Evolutionary conservation across 2,797 vertebrate genomes (phyloP).

Genomic region (Molossus molossus): DNA sequence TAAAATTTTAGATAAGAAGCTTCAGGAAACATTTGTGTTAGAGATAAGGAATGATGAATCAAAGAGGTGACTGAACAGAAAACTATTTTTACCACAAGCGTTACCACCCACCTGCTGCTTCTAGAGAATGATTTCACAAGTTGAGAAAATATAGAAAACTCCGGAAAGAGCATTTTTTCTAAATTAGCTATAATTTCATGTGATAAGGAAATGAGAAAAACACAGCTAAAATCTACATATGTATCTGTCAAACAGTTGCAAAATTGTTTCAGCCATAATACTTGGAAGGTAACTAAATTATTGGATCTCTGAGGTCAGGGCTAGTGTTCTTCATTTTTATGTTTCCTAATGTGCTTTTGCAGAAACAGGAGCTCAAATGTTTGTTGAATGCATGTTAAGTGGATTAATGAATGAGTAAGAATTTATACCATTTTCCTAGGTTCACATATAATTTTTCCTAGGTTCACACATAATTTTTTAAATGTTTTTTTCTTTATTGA

Average conservation of each 20-base stretch:
- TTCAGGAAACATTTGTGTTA: conserved; percentile 74
- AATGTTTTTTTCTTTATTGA: no score
- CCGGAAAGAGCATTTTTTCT: conserved; percentile 79
- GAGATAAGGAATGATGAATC: conserved; percentile 81
- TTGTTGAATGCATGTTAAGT: conserved; percentile 39
- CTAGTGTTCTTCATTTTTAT: not conserved
- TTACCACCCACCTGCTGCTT: conserved; percentile 72
- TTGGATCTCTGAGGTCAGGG: not conserved
- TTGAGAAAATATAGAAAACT: conserved; percentile 73
- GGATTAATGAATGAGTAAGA: conserved; percentile 30
- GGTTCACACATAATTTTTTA: not conserved
- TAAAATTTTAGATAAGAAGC: conserved; percentile 84
- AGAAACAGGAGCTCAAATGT: conserved; percentile 42
- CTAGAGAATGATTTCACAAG: conserved; percentile 77
- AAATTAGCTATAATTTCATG: conserved; percentile 84
- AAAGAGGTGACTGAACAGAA: conserved; percentile 82
- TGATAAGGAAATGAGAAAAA: conserved; percentile 51
- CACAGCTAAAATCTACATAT: conserved; percentile 20
- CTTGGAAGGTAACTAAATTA: conserved; percentile 36
- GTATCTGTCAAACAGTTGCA: conserved; percentile 24
- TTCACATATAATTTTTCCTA: not conserved
- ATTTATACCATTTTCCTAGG: not conserved
- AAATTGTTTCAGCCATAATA: conserved; percentile 9
- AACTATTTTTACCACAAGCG: conserved; percentile 81
- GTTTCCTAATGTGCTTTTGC: conserved; percentile 22